A percentile compares a stretch with the other conserved stretches of the same genome.
Conservation (phyloP, 2,797 vertebrate species). For the Pipistrellus pygmaeus region DNA sequence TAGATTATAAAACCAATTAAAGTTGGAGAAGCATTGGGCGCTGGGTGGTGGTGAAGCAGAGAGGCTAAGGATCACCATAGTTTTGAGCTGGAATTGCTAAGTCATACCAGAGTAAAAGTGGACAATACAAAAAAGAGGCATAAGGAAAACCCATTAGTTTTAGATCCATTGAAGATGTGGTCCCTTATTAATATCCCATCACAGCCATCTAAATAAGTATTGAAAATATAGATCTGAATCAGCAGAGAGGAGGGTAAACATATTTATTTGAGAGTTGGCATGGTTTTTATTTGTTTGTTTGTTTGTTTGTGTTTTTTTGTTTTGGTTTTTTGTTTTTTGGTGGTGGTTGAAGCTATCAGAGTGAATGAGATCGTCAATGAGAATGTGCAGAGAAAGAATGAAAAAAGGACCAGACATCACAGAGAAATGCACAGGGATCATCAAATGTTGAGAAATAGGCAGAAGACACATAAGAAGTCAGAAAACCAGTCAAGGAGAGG, state of each 20-base stretch:
- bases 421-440: background rate
- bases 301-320: background rate
- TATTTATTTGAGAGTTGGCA: background rate
- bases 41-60: background rate
- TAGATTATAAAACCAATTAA: background rate
- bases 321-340: no score
- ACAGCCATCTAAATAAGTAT: background rate
- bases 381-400: background rate
- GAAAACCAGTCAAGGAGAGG: background rate
- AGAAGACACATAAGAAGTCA: background rate
- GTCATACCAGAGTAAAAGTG: background rate
- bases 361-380: background rate
- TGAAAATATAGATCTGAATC: background rate
- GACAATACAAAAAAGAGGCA: background rate
- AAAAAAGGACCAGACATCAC: background rate
- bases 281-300: no score
- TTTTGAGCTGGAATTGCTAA: background rate
- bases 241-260: background rate
- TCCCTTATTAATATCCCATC: background rate
- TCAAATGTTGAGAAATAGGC: background rate
- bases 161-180: background rate
- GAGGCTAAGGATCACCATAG: background rate
- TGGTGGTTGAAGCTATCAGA: background rate
- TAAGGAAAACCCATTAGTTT: background rate
- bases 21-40: background rate